A percentile compares a stretch with the other conserved stretches of the same genome.
Conservation (phyloP, 2,113 vertebrate genomes). For the Oryctolagus cuniculus region DNA sequence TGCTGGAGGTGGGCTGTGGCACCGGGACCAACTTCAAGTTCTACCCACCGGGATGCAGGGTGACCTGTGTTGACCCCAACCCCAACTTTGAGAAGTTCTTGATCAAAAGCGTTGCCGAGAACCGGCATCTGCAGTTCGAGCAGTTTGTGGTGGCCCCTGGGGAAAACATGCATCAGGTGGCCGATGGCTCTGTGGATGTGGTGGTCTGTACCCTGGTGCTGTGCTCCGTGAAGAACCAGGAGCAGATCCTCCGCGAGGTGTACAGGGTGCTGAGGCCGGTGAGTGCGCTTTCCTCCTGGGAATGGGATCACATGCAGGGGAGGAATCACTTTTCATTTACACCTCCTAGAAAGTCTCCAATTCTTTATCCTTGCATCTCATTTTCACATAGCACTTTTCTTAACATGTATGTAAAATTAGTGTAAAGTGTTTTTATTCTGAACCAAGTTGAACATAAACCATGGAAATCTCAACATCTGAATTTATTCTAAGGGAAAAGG, state of each 20-base stretch:
- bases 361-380: background rate
- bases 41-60: slow-evolving; percentile 88
- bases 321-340: slow-evolving; percentile 16
- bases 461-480: background rate
- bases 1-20: slow-evolving; percentile 94
- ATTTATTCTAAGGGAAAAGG: background rate
- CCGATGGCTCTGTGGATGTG: slow-evolving; percentile 87
- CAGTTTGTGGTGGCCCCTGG: slow-evolving; percentile 85
- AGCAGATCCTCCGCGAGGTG: slow-evolving; percentile 87
- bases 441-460: background rate
- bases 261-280: slow-evolving; percentile 91
- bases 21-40: slow-evolving; percentile 91
- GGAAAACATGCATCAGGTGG: slow-evolving; percentile 88
- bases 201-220: slow-evolving; percentile 93
- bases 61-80: slow-evolving; percentile 92
- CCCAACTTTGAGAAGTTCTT: slow-evolving; percentile 89
- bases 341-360: background rate
- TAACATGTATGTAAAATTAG: background rate
- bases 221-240: slow-evolving; percentile 87
- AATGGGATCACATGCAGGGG: background rate
- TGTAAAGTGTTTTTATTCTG: slow-evolving; percentile 25
- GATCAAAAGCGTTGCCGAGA: slow-evolving; percentile 81
- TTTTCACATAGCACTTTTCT: slow-evolving; percentile 20
- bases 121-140: slow-evolving; percentile 88
- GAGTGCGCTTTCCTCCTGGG: slow-evolving; percentile 71